phyloP scores from a whole-genome alignment of 2,888 invertebrate genomes.

The Tenthredo distinguenda region DNA sequence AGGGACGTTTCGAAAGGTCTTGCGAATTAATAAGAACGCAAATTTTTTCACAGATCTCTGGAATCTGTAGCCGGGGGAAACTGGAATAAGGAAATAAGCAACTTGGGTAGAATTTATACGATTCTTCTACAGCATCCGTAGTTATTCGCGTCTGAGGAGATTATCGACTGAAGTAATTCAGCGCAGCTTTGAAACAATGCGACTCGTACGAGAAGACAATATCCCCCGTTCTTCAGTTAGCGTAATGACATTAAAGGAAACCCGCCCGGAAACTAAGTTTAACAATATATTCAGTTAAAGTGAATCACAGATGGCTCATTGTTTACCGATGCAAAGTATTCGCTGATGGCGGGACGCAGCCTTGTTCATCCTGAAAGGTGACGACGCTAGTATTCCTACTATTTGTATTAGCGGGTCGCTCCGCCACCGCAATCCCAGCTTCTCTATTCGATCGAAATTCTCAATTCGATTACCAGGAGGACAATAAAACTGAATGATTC shows the following conservation, averaged over 20 bases:
- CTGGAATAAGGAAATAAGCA: neutral
- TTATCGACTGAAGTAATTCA: constrained; percentile 41
- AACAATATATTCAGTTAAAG: constrained; percentile 55
- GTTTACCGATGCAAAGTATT: constrained; percentile 44
- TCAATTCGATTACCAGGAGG: constrained; percentile 26
- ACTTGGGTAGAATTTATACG: neutral
- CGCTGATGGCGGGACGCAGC: neutral
- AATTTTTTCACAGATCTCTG: neutral
- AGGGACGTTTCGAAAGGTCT: no score
- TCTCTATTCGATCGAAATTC: constrained; percentile 25
- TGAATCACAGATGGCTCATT: constrained; percentile 58
- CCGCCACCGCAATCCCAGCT: neutral
- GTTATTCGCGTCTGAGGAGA: neutral
- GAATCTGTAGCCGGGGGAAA: neutral
- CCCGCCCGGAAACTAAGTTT: constrained; percentile 25
- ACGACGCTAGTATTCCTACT: neutral
- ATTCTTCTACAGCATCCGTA: neutral
- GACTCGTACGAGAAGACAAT: constrained; percentile 16
- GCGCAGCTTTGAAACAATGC: constrained; percentile 22
- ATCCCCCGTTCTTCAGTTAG: neutral
- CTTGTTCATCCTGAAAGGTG: neutral
- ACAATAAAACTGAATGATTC: constrained; percentile 38
- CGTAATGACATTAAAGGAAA: constrained; percentile 37
- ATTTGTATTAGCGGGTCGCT: neutral
- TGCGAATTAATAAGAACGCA: neutral